These are phyloP conservation scores for Atethmia centrago DNA, from an alignment of 2,888 invertebrate genomes.

Conservation along the genomic window DNA sequence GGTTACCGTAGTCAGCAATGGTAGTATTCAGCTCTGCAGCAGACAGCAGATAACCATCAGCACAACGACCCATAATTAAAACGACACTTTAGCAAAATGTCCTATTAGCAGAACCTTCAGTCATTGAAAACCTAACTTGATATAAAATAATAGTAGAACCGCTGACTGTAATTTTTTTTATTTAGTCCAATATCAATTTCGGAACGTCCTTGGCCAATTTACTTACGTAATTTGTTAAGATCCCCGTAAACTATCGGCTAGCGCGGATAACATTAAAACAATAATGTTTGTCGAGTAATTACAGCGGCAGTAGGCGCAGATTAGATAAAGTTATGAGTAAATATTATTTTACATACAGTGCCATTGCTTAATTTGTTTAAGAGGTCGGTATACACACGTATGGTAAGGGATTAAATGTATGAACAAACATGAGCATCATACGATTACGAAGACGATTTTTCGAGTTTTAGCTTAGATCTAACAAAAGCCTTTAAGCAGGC, in stretches of 20 bases:
- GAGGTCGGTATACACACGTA: not conserved
- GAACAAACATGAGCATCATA: constrained; percentile 13
- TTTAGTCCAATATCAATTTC: no score
- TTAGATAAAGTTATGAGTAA: constrained; percentile 60
- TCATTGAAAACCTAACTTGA: no score
- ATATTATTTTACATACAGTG: constrained; percentile 36
- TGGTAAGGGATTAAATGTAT: constrained; percentile 27
- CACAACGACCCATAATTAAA: no score
- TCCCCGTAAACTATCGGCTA: constrained; percentile 6
- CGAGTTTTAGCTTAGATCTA: not conserved
- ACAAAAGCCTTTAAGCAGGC: constrained; percentile 1
- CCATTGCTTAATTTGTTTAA: constrained; percentile 32
- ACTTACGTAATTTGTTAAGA: not conserved
- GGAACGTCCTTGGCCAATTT: constrained; percentile 43
- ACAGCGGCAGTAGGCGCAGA: constrained; percentile 49
- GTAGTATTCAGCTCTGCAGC: no score
- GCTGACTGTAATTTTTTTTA: no score
- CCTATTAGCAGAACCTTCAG: no score
- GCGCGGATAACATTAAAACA: constrained; percentile 48
- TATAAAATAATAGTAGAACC: no score
- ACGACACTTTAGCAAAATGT: no score
- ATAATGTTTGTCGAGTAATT: constrained; percentile 42
- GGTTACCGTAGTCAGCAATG: no score
- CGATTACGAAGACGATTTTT: not conserved
- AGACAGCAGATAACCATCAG: no score